Evolutionary conservation across 1,140 invertebrate genomes (phyloP).

Genomic region (Luehdorfia chinensis): DNA sequence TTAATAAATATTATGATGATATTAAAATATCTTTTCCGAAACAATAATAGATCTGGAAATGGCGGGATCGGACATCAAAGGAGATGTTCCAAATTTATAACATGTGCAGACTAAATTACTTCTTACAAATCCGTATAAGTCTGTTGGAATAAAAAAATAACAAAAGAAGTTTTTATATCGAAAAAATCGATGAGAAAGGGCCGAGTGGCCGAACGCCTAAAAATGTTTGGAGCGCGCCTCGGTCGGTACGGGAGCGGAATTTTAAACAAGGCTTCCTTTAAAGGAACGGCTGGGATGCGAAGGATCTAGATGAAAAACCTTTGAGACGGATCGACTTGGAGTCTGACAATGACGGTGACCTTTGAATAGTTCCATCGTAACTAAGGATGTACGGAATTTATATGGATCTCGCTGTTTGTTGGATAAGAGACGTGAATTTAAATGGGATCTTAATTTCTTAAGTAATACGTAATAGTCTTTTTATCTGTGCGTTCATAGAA

Average conservation of each 20-base stretch:
- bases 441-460: too few species aligned
- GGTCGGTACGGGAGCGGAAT: slow-evolving; percentile 52
- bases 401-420: too few species aligned
- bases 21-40: too few species aligned
- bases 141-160: slow-evolving; percentile 30
- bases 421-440: too few species aligned
- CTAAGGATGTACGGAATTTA: too few species aligned
- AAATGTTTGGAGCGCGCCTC: slow-evolving; percentile 50
- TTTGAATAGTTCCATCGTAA: slow-evolving; percentile 23
- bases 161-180: slow-evolving; percentile 27
- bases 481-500: too few species aligned
- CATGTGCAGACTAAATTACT: slow-evolving; percentile 10
- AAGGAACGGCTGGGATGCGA: slow-evolving; percentile 38
- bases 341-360: slow-evolving; percentile 10
- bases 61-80: background rate
- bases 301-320: slow-evolving; percentile 29
- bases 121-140: slow-evolving; percentile 32
- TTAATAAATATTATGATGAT: too few species aligned
- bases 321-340: slow-evolving; percentile 16
- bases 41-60: too few species aligned
- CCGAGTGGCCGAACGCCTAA: slow-evolving; percentile 47
- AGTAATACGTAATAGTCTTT: too few species aligned
- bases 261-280: slow-evolving; percentile 54
- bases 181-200: slow-evolving; percentile 48
- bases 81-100: slow-evolving; percentile 2